Evolutionary conservation across 2,797 vertebrate species (phyloP), one percentile per base, ranked within the genome.

Genomic region (Pogonophryne albipinna): DNA sequence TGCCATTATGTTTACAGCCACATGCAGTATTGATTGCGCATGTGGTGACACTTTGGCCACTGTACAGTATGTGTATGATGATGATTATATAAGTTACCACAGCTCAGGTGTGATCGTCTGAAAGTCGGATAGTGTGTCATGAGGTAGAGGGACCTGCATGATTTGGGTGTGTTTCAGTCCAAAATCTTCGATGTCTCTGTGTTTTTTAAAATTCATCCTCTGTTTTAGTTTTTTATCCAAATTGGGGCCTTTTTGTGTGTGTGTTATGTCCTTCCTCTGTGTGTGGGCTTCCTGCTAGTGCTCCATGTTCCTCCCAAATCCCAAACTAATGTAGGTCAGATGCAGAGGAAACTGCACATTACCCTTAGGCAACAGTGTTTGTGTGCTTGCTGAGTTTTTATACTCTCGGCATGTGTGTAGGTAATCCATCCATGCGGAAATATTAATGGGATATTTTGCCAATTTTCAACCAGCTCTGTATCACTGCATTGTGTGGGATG

Each of bases 241-340:
- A 8, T n/a, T 10, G 5, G 27, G 0, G 11, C 0, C 46, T 59
- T 7, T 55, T 10, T 64, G 45, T 53, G 13, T 53, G 13, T 8
- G 8, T n/a, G 57, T 66, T 61, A 19, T 19, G 20, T 46, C 6
- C 53, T 46, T 34, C 51, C n/a, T 4, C 2, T 3, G 4, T 49
- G 31, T 53, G 3, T 42, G 3, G 3, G 27, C 47, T 52, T 20
- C 42, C 59, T 60, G 23, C 38, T n/a, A 3, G 14, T 64, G 63
- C 44, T 72, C 47, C 45, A 58, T 38, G 67, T 72, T 83, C 52
- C 59, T 72, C 14, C 60, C 49, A 17, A 14, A 66, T 50, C 38
- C 14, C 31, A 64, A 41, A 68, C 42, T 70, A 51, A 63, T 66
- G 66, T n/a, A 44, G 61, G 56, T 74, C 60, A 74, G 62, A 8